These are phyloP conservation scores for Synodontis membranacea DNA, from an alignment of 2,113 vertebrate genomes.

Conservation along the genomic window DNA sequence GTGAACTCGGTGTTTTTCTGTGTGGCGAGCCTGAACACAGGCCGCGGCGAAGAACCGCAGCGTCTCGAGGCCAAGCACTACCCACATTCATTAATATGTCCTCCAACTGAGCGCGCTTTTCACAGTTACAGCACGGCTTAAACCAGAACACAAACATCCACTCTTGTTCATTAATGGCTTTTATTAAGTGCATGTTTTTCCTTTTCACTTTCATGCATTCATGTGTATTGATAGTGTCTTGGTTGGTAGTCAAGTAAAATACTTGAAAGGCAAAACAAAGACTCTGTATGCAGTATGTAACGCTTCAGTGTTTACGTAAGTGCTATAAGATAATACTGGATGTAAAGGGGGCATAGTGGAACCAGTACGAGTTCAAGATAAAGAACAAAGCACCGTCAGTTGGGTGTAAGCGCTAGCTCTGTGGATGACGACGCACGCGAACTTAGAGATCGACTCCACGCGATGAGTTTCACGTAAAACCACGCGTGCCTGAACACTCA, in stretches of 20 bases:
- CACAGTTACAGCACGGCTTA: not conserved
- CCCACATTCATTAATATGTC: not conserved
- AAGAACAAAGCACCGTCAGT: not conserved
- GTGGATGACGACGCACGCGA: not conserved
- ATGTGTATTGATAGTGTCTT: not conserved
- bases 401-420: not conserved
- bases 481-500: not conserved
- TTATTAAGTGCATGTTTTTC: not conserved
- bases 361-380: not conserved
- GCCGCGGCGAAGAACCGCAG: not conserved
- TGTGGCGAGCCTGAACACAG: slow-evolving; percentile 1
- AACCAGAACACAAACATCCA: not conserved
- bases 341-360: not conserved
- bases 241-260: not conserved
- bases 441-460: not conserved
- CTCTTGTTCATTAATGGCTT: not conserved
- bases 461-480: not conserved
- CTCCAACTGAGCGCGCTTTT: not conserved
- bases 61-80: not conserved
- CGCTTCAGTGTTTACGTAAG: not conserved
- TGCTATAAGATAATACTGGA: not conserved
- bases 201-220: not conserved
- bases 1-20: not conserved
- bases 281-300: not conserved
- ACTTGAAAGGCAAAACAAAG: not conserved